Evolutionary conservation across 2,888 invertebrate genomes (phyloP).

Genomic region (Salticus scenicus): DNA sequence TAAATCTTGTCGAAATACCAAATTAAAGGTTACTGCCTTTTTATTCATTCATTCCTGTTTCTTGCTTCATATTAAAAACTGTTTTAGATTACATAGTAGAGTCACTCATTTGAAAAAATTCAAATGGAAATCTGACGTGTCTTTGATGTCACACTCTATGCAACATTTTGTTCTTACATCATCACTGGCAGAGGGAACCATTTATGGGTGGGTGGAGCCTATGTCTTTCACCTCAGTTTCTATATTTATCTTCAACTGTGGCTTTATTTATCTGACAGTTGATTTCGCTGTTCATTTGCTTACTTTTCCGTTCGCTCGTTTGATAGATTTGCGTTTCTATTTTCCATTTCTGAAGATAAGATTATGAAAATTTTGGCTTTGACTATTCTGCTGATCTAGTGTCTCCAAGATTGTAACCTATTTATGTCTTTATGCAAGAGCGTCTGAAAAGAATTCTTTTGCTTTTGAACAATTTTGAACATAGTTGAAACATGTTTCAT

Average conservation of each 20-base stretch:
- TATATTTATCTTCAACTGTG: not conserved
- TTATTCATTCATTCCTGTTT: too few species aligned
- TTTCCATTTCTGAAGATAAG: not conserved
- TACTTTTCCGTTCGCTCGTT: too few species aligned
- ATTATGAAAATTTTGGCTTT: not conserved
- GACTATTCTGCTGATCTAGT: not conserved
- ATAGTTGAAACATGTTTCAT: too few species aligned
- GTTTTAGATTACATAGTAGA: too few species aligned
- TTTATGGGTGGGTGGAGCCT: conserved; percentile 14
- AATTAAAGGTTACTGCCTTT: too few species aligned
- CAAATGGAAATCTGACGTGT: too few species aligned
- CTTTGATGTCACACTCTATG: not conserved
- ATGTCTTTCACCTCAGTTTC: not conserved
- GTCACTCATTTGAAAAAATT: too few species aligned
- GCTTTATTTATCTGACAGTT: not conserved
- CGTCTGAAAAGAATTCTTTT: too few species aligned
- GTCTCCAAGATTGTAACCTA: not conserved
- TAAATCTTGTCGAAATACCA: too few species aligned
- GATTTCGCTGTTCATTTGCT: not conserved
- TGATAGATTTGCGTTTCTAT: not conserved
- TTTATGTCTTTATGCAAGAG: too few species aligned
- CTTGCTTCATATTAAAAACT: too few species aligned
- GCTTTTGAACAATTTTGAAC: too few species aligned
- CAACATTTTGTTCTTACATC: not conserved
- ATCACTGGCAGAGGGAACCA: not conserved